Evolutionary conservation across 2,113 vertebrate genomes (phyloP).

Genomic region (Shinisaurus crocodilurus): DNA sequence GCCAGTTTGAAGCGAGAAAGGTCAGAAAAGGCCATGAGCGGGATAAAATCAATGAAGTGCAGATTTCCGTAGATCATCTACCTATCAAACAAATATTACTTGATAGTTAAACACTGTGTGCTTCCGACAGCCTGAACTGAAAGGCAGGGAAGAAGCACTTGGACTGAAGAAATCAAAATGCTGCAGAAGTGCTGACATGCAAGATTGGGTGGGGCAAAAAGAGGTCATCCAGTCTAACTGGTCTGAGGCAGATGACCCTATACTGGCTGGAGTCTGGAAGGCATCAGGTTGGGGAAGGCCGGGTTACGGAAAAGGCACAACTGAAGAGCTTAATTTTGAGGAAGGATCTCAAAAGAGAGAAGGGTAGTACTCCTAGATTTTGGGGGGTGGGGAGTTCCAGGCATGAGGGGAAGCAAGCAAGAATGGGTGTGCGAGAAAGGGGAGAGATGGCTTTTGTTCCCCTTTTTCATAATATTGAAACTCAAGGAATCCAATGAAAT

Average conservation of each 20-base stretch:
- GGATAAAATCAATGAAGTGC: neutral
- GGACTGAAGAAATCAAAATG: neutral
- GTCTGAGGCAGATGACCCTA: neutral
- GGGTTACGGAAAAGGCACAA: too few relatives aligned
- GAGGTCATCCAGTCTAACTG: neutral
- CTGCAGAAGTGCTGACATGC: neutral
- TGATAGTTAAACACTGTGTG: neutral
- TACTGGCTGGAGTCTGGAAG: neutral
- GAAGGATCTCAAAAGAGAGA: neutral
- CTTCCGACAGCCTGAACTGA: neutral
- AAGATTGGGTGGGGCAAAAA: neutral
- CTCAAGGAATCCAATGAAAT: too few relatives aligned
- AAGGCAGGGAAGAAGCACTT: neutral
- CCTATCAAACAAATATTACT: neutral
- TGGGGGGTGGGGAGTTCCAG: neutral
- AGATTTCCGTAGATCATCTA: neutral
- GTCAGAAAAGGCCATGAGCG: neutral
- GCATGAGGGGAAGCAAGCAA: neutral
- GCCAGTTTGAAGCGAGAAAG: neutral
- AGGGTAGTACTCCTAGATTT: neutral
- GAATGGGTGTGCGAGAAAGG: neutral
- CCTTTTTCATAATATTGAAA: too few relatives aligned
- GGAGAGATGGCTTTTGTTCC: neutral
- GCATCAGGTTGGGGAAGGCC: too few relatives aligned
- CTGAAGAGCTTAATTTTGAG: neutral